Evolutionary conservation across 2,888 invertebrate species (phyloP), one percentile per base, ranked within the genome.

Genomic region (Microdon myrmicae): DNA sequence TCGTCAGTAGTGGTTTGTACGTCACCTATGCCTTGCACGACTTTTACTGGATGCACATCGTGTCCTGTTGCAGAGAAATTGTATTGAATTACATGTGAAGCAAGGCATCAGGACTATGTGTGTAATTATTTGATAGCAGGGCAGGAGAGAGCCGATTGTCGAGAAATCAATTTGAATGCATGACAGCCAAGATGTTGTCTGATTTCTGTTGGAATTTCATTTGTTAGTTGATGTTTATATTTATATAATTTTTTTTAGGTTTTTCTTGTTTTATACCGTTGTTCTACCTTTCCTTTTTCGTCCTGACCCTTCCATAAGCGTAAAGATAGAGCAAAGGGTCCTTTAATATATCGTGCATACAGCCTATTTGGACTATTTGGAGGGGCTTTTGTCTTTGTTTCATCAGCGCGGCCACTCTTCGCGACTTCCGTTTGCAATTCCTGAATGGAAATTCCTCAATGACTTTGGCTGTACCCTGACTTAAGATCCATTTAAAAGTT

Each of bases 361-460:
- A n/a, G 37, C 29, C 26, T 31, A 58, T 53, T 64, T 58, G 38
- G 58, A 58, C 64, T 58, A 64, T 53, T 58, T 51, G 31, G 10
- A 43, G 45, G 39, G 45, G 58, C 53, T 47, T 64, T 58, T 53
- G 51, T 47, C 47, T 23, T 3, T 31, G 13, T 16, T 12, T 31
- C 58, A 31, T 43, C 23, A 39, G 29, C 12, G 45, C 64, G 64
- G 47, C 64, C 64, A 64, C 64, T 64, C 64, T 64, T 64, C 51
- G 64, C 58, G 64, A 64, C 64, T 64, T 58, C 64, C 64, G 64
- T 53, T 64, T 64, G 64, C 64, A 64, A 58, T 64, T 58, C 58
- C 51, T 58, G 51, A 64, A 64, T 64, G 58, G 58, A 64, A 47
- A n/a, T n/a, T 64, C 47, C 64, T 58, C 58, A 45, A 64, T 64